Base-by-base conservation (phyloP, 2,888 invertebrate species). In the Melinaea marsaeus region DNA sequence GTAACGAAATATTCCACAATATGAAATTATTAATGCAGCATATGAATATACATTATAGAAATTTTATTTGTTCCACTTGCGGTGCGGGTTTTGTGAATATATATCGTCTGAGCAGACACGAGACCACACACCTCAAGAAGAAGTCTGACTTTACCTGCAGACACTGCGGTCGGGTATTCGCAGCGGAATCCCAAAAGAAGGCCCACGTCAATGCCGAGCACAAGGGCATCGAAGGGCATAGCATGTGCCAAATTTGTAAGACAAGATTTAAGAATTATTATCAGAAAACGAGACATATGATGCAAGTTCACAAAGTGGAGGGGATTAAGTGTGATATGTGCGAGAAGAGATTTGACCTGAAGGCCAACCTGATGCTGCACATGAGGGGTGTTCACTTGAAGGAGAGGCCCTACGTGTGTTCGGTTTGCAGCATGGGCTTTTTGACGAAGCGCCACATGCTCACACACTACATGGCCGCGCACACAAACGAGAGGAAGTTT, bases 401-500 rank as follows among this genome's bases (percentile, higher is more conserved):
- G 61, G 90, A 89, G 65, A 71, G 90, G 1, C 86, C 87, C 0
- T 89, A 84, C 65, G 87, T 87, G 64, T 91, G 91, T 48, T 84
- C 87, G 0, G 85, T 88, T 0, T 91, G 91, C 59, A 85, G 79
- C 47, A 90, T 90, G 86, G 85, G 86, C 0, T 91, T 91, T 72
- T 90, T 90, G 22, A 84, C 86, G 2, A 88, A 87, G 67, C 73
- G 86, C 0, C 92, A 92, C 68, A 88, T 88, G 81, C 71, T 87
- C 13, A 87, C 86, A 0, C 92, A 92, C 71, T 90, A 90, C 62
- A 77, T 89, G 78, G 85, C 88, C 2, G 87, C 86, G 11, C 90
- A 90, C 61, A 90, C 90, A 0, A 91, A 91, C 57, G 92, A 92
- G 51, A 86, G 90, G 45, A 89, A 87, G 33, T 92, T 91, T 63